These are phyloP conservation scores for Harpagoxenus sublaevis DNA, from an alignment of 2,888 invertebrate species.

Conservation along the genomic window DNA sequence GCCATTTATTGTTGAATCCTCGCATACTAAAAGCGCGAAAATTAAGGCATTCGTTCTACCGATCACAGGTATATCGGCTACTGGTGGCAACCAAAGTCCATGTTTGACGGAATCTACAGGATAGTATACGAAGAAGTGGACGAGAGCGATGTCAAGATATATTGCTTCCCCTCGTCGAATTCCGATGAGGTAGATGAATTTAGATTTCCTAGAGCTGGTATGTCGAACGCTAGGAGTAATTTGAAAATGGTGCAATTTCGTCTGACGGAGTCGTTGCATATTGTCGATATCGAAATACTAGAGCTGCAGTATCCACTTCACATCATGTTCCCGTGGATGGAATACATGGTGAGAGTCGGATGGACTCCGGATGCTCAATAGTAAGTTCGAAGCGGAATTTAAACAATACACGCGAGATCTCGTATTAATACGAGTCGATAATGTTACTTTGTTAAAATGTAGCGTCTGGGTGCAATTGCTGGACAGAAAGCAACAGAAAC, in stretches of 20 bases:
- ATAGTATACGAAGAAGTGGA: constrained; percentile 96
- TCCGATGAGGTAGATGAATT: constrained; percentile 94
- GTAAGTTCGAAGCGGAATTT: constrained; percentile 88
- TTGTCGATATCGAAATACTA: constrained; percentile 91
- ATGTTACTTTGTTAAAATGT: constrained; percentile 31
- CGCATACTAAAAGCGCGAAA: not conserved
- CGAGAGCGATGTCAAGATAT: constrained; percentile 96
- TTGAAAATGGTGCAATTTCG: constrained; percentile 95
- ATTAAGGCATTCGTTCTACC: not conserved
- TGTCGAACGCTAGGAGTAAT: constrained; percentile 95
- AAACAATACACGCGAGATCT: constrained; percentile 6
- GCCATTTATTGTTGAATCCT: not conserved
- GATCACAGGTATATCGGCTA: constrained; percentile 93
- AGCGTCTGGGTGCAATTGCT: constrained; percentile 97
- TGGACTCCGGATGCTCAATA: constrained; percentile 97
- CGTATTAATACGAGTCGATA: not conserved
- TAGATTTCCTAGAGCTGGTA: constrained; percentile 95
- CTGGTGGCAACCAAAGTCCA: constrained; percentile 97
- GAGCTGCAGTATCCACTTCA: constrained; percentile 92
- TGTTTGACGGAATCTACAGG: constrained; percentile 91
- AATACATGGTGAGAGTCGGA: constrained; percentile 97
- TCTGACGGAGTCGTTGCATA: constrained; percentile 89
- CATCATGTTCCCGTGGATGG: constrained; percentile 96
- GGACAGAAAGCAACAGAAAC: constrained; percentile 94
- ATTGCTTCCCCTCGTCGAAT: constrained; percentile 94